phyloP scores from a whole-genome alignment of 2,888 invertebrate species.

The Mechanitis messenoides region DNA sequence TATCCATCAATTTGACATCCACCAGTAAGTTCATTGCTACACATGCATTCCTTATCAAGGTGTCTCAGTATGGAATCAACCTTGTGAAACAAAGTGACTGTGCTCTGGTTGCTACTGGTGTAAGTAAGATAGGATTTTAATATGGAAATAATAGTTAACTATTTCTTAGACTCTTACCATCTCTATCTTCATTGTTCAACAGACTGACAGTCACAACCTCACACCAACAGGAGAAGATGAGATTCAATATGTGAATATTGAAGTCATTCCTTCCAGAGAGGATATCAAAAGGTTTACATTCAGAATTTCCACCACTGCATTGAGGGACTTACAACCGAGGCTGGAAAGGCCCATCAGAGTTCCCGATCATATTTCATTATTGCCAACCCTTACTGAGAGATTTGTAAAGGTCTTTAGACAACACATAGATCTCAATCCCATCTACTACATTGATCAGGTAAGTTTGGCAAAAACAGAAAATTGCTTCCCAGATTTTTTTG shows the following conservation, averaged over 20 bases:
- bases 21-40: conserved; percentile 85
- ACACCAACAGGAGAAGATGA: conserved; percentile 82
- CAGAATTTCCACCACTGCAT: conserved; percentile 85
- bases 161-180: background rate
- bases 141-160: conserved; percentile 2
- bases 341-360: conserved; percentile 49
- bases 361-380: conserved; percentile 59
- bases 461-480: conserved; percentile 7
- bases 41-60: conserved; percentile 91
- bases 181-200: conserved; percentile 24
- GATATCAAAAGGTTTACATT: conserved; percentile 79
- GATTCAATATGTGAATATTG: conserved; percentile 87
- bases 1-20: conserved; percentile 81
- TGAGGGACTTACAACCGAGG: conserved; percentile 80
- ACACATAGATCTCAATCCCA: conserved; percentile 82
- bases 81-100: conserved; percentile 89
- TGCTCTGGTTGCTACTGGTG: conserved; percentile 82
- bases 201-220: conserved; percentile 83
- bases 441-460: conserved; percentile 77
- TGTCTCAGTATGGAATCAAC: conserved; percentile 83
- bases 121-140: conserved; percentile 39
- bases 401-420: conserved; percentile 90
- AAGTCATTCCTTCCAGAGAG: conserved; percentile 80
- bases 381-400: conserved; percentile 87
- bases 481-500: background rate